Evolutionary conservation across 1,140 invertebrate genomes (phyloP).

Genomic region (Varroa destructor): DNA sequence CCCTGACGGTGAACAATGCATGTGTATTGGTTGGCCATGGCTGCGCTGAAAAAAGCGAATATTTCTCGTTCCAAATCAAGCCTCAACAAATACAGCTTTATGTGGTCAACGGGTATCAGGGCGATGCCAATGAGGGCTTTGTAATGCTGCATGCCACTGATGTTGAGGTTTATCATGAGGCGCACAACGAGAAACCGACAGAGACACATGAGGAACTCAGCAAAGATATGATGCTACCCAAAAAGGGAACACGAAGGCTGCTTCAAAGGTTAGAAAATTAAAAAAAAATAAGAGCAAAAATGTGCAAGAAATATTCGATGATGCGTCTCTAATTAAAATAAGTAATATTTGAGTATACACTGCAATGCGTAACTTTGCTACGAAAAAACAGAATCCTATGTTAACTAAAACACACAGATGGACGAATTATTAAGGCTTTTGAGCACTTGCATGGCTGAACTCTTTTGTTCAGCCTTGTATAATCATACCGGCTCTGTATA

Average conservation of each 20-base stretch:
- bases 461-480: background rate
- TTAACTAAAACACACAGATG: too few species aligned
- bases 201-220: slow-evolving; percentile 4
- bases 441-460: background rate
- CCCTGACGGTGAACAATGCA: background rate
- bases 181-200: background rate
- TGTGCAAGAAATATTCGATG: too few species aligned
- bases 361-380: too few species aligned
- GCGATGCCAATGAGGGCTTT: slow-evolving; percentile 9
- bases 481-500: background rate
- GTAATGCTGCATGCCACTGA: slow-evolving; percentile 7
- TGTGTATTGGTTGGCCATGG: slow-evolving; percentile 11
- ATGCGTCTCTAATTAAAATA: too few species aligned
- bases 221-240: background rate
- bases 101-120: slow-evolving; percentile 14
- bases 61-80: slow-evolving; percentile 10
- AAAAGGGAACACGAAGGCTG: background rate
- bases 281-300: too few species aligned
- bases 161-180: background rate
- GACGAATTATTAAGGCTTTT: background rate
- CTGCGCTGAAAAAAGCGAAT: background rate
- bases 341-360: too few species aligned
- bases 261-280: background rate
- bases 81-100: slow-evolving; percentile 7
- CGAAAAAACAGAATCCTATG: too few species aligned